A percentile compares a stretch with the other conserved stretches of the same genome.
These are phyloP conservation scores for Pseudochromis fuscus DNA, from an alignment of 2,797 vertebrate genomes.

Conservation along the genomic window DNA sequence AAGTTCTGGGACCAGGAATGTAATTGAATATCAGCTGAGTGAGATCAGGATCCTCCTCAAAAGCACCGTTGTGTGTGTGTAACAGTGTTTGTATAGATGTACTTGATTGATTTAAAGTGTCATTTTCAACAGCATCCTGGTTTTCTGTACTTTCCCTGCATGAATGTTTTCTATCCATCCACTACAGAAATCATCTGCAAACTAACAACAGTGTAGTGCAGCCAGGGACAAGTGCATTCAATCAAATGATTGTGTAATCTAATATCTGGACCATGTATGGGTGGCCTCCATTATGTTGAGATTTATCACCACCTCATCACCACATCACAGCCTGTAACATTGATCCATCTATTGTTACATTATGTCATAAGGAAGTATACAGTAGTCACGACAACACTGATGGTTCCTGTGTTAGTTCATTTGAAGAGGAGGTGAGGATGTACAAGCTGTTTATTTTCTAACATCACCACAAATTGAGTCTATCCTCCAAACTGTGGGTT, in stretches of 20 bases:
- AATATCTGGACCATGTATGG: not conserved
- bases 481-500: no score
- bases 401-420: no score
- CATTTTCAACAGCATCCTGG: no score
- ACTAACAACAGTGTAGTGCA: no score
- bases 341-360: not conserved
- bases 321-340: not conserved
- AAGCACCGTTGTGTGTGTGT: not conserved
- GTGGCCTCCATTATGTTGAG: not conserved
- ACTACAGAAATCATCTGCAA: no score
- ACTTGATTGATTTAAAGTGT: not conserved
- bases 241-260: not conserved
- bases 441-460: no score
- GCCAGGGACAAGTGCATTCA: not conserved
- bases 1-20: conserved; percentile 23
- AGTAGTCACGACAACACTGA: not conserved
- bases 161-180: not conserved
- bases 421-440: no score
- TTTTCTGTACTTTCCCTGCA: not conserved
- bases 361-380: not conserved
- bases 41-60: conserved; percentile 13
- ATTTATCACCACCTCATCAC: not conserved
- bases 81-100: not conserved
- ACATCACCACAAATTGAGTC: no score
- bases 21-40: conserved; percentile 19